Conservation (phyloP, 2,888 invertebrate genomes). For the Mythimna vitellina region DNA sequence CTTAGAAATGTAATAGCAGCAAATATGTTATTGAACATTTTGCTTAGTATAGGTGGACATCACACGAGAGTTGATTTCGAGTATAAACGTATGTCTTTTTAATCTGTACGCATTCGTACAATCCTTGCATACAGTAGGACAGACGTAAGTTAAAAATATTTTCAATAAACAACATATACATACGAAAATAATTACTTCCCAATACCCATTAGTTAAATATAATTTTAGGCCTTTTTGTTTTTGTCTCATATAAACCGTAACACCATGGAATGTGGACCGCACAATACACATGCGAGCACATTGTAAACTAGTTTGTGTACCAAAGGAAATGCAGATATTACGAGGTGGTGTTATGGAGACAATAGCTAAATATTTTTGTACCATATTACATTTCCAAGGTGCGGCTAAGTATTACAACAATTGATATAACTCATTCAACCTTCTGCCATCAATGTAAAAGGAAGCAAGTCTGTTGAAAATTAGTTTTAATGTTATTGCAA, state of each 20-base stretch:
- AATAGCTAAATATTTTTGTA: constrained; percentile 42
- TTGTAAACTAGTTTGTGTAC: constrained; percentile 28
- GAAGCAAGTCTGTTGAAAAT: constrained; percentile 35
- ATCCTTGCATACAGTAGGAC: neutral
- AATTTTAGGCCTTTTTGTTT: constrained; percentile 34
- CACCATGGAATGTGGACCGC: constrained; percentile 46
- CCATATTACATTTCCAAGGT: constrained; percentile 57
- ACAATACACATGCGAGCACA: constrained; percentile 33
- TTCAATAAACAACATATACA: constrained; percentile 34
- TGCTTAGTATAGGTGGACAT: constrained; percentile 11
- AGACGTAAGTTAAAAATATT: constrained; percentile 14
- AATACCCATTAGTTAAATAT: constrained; percentile 32
- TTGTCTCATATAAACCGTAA: constrained; percentile 26
- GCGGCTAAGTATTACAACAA: constrained; percentile 41
- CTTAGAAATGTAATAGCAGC: constrained; percentile 54
- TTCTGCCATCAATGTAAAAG: constrained; percentile 21
- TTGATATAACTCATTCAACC: constrained; percentile 32
- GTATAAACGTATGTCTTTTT: constrained; percentile 48
- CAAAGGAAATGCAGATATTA: constrained; percentile 42
- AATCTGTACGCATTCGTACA: constrained; percentile 28
- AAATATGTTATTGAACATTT: constrained; percentile 30
- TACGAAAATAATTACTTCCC: constrained; percentile 8
- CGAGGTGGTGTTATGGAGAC: constrained; percentile 20
- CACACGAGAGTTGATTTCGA: constrained; percentile 25
- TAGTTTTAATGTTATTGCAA: neutral